A percentile compares a stretch with the other conserved stretches of the same genome.
These are phyloP conservation scores for Anser brachyrhynchus DNA, from an alignment of 2,113 vertebrate species.

Conservation along the genomic window DNA sequence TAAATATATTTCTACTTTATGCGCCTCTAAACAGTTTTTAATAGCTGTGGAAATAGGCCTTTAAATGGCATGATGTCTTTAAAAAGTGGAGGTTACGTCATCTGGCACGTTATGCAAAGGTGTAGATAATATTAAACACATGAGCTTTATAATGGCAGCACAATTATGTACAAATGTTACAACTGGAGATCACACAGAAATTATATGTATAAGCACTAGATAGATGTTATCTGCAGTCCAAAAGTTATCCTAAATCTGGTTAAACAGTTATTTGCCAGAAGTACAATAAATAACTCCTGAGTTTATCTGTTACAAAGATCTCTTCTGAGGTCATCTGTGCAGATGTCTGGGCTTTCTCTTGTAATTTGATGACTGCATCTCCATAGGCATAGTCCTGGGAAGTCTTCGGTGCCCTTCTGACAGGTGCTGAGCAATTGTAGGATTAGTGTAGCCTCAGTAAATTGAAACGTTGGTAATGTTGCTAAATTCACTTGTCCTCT, in stretches of 20 bases:
- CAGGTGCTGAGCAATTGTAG: constrained; percentile 47
- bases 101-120: background rate
- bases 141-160: background rate
- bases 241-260: constrained; percentile 39
- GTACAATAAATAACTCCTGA: constrained; percentile 54
- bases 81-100: background rate
- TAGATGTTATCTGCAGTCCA: constrained; percentile 37
- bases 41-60: constrained; percentile 47
- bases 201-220: constrained; percentile 18
- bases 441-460: constrained; percentile 25
- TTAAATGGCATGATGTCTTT: constrained; percentile 20
- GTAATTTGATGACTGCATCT: constrained; percentile 41
- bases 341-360: constrained; percentile 46
- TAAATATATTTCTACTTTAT: constrained; percentile 40
- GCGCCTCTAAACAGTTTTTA: constrained; percentile 52
- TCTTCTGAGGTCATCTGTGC: constrained; percentile 49
- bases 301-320: constrained; percentile 55
- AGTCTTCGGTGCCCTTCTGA: constrained; percentile 27
- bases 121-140: constrained; percentile 53
- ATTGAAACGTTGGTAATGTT: background rate
- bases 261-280: constrained; percentile 34
- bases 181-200: constrained; percentile 44
- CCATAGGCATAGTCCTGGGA: constrained; percentile 6
- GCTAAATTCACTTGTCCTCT: background rate
- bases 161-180: constrained; percentile 52